These are phyloP conservation scores for Rhorus exstirpatorius DNA, from an alignment of 2,888 invertebrate species.

Conservation along the genomic window DNA sequence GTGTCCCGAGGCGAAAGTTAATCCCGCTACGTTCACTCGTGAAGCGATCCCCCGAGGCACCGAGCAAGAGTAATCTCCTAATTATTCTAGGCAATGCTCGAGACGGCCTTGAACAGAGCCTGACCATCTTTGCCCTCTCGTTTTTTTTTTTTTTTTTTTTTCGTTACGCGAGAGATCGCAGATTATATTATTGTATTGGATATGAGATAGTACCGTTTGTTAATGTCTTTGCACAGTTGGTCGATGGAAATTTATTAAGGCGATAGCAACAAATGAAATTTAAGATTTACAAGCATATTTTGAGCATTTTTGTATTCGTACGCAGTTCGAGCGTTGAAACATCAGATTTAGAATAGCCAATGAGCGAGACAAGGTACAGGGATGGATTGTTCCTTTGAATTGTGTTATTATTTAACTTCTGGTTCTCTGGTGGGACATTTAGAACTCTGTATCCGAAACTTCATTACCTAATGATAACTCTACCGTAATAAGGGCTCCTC, in stretches of 20 bases:
- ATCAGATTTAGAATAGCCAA: neutral
- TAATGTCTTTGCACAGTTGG: neutral
- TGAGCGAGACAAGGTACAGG: neutral
- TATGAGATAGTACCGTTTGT: no score
- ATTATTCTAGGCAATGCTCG: conserved; percentile 66
- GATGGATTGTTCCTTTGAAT: neutral
- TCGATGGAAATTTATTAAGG: neutral
- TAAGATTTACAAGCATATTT: neutral
- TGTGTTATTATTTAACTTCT: no score
- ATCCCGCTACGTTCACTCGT: conserved; percentile 59
- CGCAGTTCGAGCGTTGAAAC: neutral
- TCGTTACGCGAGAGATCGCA: conserved; percentile 21
- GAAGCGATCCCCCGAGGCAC: conserved; percentile 40
- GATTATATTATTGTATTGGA: no score
- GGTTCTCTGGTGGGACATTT: no score
- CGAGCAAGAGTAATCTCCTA: conserved; percentile 70
- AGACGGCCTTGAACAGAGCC: conserved; percentile 33
- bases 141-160: neutral
- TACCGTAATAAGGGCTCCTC: no score
- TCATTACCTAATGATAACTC: no score
- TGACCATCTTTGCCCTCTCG: conserved; percentile 21
- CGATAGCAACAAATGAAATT: neutral
- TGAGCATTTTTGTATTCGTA: neutral
- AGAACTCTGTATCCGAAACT: no score
- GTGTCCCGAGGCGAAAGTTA: conserved; percentile 60